phyloP scores from a whole-genome alignment of 1,140 invertebrate species.

The Sycobia sp. region DNA sequence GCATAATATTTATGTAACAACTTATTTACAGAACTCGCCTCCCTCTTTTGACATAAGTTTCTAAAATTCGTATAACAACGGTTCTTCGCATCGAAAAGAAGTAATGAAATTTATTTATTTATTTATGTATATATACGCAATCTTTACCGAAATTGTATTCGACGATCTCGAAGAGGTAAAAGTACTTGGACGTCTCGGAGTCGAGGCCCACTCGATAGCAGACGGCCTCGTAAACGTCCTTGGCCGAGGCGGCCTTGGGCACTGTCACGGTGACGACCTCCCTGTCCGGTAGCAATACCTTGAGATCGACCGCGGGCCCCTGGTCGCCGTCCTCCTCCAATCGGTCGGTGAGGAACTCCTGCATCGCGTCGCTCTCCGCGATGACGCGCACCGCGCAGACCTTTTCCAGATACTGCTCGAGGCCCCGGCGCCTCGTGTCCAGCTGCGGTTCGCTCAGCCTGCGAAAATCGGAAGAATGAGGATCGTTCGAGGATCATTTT shows the following conservation, averaged over 20 bases:
- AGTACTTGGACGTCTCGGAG: slow-evolving; percentile 83
- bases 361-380: slow-evolving; percentile 95
- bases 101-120: no score
- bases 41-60: no score
- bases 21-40: no score
- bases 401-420: slow-evolving; percentile 98
- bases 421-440: slow-evolving; percentile 87
- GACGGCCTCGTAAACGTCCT: slow-evolving; percentile 90
- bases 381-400: slow-evolving; percentile 97
- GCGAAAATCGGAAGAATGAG: background rate
- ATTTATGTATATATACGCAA: no score
- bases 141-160: slow-evolving; percentile 90
- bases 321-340: slow-evolving; percentile 80
- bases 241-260: slow-evolving; percentile 87
- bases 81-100: no score
- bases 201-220: slow-evolving; percentile 84
- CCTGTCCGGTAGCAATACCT: slow-evolving; percentile 78
- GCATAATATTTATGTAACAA: no score
- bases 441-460: slow-evolving; percentile 93
- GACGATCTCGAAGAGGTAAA: slow-evolving; percentile 98
- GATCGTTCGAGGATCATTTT: no score
- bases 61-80: no score
- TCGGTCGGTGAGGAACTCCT: slow-evolving; percentile 94
- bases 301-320: slow-evolving; percentile 89
- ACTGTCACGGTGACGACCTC: slow-evolving; percentile 91